These are phyloP conservation scores for Bombyx huttoni DNA, from an alignment of 2,888 invertebrate genomes.

Conservation along the genomic window DNA sequence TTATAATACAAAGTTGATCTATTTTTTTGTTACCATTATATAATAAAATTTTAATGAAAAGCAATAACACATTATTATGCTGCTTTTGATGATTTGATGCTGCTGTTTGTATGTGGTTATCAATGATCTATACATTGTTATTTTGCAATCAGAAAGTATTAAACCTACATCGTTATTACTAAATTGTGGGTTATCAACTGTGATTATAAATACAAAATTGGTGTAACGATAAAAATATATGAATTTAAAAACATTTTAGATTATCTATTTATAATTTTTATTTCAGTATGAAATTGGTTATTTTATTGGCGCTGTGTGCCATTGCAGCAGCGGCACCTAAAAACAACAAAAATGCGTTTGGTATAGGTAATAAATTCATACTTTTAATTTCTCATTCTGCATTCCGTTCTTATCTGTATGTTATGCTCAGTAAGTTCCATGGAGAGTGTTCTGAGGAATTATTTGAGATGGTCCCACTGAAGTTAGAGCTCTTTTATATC, in stretches of 20 bases:
- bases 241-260: neutral
- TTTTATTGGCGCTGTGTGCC: slow-evolving; percentile 1
- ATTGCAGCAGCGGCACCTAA: slow-evolving; percentile 1
- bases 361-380: neutral
- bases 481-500: no score
- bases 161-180: neutral
- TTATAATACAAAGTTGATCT: no score
- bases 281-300: slow-evolving; percentile 4
- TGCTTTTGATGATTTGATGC: neutral
- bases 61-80: no score
- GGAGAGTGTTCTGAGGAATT: no score
- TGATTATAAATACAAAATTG: neutral
- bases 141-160: neutral
- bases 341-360: neutral
- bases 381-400: neutral
- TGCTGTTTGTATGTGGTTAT: neutral
- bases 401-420: neutral
- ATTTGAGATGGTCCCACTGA: no score
- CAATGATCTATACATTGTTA: neutral
- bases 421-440: neutral
- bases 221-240: neutral
- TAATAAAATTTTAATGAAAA: neutral
- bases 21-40: no score
- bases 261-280: neutral
- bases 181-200: neutral